Evolutionary conservation across 2,797 vertebrate genomes (phyloP).

Genomic region (Eulemur coronatus): DNA sequence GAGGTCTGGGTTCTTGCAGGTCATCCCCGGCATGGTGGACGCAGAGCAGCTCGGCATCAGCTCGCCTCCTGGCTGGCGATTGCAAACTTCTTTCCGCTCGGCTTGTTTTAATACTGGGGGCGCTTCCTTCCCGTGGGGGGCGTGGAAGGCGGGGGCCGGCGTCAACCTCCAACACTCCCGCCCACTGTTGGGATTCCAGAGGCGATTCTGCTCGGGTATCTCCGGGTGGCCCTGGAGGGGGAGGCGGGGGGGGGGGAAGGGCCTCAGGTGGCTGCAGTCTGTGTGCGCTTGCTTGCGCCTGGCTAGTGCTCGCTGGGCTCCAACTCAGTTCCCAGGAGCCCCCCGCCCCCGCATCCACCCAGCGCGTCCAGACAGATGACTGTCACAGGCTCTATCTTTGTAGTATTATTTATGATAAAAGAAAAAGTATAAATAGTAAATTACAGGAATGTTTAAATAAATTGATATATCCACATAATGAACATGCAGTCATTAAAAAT

Average conservation of each 20-base stretch:
- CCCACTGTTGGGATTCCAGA: constrained; percentile 31
- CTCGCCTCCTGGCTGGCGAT: constrained; percentile 40
- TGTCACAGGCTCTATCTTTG: constrained; percentile 85
- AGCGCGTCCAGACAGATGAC: constrained; percentile 90
- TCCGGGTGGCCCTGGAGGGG: constrained; percentile 42
- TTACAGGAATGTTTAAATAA: background rate
- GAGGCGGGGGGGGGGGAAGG: constrained; percentile 3
- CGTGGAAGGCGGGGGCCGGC: constrained; percentile 28
- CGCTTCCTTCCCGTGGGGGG: constrained; percentile 67
- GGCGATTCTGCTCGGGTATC: constrained; percentile 37
- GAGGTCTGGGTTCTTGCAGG: constrained; percentile 95
- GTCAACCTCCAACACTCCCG: constrained; percentile 56
- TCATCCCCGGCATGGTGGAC: constrained; percentile 92
- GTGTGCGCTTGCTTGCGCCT: constrained; percentile 68
- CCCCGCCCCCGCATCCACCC: constrained; percentile 81
- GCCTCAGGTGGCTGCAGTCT: constrained; percentile 48
- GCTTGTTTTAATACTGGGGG: constrained; percentile 31
- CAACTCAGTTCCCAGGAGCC: constrained; percentile 71
- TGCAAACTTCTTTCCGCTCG: background rate
- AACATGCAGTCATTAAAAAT: constrained; percentile 19
- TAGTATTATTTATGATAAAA: background rate
- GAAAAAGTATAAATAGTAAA: background rate
- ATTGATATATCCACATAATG: background rate
- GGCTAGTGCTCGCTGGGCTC: constrained; percentile 60
- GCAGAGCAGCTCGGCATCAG: constrained; percentile 64